phyloP scores from a whole-genome alignment of 1,140 invertebrate species.

The Trissolcus basalis region DNA sequence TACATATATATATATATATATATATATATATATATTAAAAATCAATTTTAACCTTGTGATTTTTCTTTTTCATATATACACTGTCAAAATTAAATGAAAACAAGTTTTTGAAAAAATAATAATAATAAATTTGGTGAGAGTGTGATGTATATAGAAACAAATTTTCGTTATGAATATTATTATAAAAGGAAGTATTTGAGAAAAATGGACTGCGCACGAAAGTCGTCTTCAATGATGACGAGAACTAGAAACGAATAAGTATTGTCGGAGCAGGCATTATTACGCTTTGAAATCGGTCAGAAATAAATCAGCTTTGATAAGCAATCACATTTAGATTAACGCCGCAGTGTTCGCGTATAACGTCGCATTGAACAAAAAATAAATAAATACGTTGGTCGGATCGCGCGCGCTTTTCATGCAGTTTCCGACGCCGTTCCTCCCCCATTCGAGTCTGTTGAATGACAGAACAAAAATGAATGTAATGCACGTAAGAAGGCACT shows the following conservation, averaged over 20 bases:
- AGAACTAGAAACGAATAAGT: neutral
- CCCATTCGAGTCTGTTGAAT: constrained; percentile 24
- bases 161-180: too few relatives aligned
- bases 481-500: constrained; percentile 47
- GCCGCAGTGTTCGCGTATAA: constrained; percentile 30
- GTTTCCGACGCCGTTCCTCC: constrained; percentile 34
- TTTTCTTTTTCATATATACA: too few relatives aligned
- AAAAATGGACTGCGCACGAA: neutral
- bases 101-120: too few relatives aligned
- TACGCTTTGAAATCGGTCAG: constrained; percentile 28
- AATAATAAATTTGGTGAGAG: too few relatives aligned
- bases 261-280: constrained; percentile 31
- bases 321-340: constrained; percentile 39
- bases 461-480: constrained; percentile 31
- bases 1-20: too few relatives aligned
- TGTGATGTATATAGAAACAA: too few relatives aligned
- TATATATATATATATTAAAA: too few relatives aligned
- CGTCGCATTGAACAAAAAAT: constrained; percentile 35
- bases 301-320: constrained; percentile 50
- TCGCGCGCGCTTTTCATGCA: constrained; percentile 35
- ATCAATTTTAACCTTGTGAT: too few relatives aligned
- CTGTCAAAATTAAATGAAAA: too few relatives aligned
- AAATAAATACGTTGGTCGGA: constrained; percentile 15
- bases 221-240: constrained; percentile 2
- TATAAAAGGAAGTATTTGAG: too few relatives aligned